Evolutionary conservation across 1,140 invertebrate genomes (phyloP).

Genomic region (Psilanteris sp.): DNA sequence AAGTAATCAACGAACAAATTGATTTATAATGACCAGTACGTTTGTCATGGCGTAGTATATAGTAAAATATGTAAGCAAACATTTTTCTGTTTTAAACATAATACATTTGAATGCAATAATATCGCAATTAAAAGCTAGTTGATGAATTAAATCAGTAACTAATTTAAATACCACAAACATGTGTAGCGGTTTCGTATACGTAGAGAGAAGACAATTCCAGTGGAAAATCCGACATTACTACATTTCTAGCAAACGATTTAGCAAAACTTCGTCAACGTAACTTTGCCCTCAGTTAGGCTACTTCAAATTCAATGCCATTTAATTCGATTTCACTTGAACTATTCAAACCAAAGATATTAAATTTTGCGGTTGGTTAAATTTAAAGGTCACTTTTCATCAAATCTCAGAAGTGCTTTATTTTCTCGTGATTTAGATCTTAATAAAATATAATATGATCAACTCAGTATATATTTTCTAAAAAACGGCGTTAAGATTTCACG

Average conservation of each 20-base stretch:
- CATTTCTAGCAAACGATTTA: neutral
- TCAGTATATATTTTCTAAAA: no score
- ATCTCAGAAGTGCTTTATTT: no score
- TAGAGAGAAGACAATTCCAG: neutral
- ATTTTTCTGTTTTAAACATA: neutral
- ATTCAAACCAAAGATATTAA: no score
- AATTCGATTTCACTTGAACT: neutral
- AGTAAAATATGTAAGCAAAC: no score
- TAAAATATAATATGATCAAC: no score
- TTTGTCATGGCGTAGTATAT: no score
- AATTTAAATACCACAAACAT: slow-evolving; percentile 2
- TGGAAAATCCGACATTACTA: neutral
- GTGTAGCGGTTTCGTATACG: neutral
- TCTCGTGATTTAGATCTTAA: no score
- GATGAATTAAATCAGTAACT: neutral
- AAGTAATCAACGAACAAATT: no score
- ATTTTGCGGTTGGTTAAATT: no score
- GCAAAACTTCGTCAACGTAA: neutral
- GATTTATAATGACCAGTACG: no score
- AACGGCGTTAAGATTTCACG: no score
- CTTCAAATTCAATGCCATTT: neutral
- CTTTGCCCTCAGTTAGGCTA: neutral
- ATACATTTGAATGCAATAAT: neutral
- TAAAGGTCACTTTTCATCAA: no score
- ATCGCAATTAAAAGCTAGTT: neutral